Conservation (phyloP, 1,140 invertebrate genomes). For the Drosophila equinoxialis region DNA sequence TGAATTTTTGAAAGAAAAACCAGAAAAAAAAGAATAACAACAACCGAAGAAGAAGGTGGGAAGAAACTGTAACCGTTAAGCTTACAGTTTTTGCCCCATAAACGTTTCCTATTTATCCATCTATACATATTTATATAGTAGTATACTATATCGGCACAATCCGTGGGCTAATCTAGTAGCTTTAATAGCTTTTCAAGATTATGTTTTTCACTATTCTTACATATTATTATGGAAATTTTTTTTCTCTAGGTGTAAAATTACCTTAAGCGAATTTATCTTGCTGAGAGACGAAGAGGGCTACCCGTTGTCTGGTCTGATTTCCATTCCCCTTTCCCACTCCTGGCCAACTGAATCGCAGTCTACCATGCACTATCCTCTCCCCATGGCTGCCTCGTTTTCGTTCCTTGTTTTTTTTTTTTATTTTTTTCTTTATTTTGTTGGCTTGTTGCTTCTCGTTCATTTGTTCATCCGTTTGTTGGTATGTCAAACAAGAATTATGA, state of each 20-base stretch:
- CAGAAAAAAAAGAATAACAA: neutral
- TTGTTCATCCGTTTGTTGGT: constrained; percentile 81
- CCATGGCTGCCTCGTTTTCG: constrained; percentile 15
- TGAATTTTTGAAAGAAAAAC: constrained; percentile 45
- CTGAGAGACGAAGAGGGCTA: constrained; percentile 2
- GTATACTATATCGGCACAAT: constrained; percentile 29
- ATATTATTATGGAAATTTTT: constrained; percentile 65
- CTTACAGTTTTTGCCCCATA: constrained; percentile 3
- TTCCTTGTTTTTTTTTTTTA: neutral
- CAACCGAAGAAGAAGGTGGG: neutral
- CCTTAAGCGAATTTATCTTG: constrained; percentile 47
- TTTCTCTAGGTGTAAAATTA: constrained; percentile 76
- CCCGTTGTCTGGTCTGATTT: neutral
- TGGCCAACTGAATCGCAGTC: neutral
- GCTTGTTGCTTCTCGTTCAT: constrained; percentile 74
- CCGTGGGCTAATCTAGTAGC: constrained; percentile 71
- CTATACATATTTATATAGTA: neutral
- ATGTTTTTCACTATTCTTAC: constrained; percentile 49
- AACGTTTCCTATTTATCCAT: constrained; percentile 12
- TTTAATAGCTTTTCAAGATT: constrained; percentile 80
- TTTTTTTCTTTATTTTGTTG: constrained; percentile 18
- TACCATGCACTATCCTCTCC: constrained; percentile 13
- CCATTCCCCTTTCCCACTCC: neutral
- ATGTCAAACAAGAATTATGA: constrained; percentile 83
- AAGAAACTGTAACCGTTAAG: constrained; percentile 9